Conservation (phyloP, 1,140 invertebrate species). For the Leptinotarsa undecemlineata region DNA sequence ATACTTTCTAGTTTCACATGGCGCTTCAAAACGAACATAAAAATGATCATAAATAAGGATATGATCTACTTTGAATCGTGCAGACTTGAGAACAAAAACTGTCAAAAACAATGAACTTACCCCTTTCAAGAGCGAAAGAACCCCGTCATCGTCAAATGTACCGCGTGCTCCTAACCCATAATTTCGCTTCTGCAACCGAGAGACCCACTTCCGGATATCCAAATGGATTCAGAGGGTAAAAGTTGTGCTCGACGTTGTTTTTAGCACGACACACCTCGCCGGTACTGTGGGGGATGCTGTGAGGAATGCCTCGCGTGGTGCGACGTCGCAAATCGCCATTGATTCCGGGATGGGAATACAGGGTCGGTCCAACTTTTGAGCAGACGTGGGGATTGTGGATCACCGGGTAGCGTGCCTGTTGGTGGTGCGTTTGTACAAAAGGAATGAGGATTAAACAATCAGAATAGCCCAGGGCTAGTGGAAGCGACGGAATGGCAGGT, state of each 20-base stretch:
- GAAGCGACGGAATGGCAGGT: too few species aligned
- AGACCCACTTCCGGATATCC: constrained; percentile 1
- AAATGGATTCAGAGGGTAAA: not conserved
- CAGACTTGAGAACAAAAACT: not conserved
- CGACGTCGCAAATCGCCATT: constrained; percentile 40
- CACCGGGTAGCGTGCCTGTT: not conserved
- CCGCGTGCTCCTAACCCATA: constrained; percentile 16
- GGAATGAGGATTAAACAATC: not conserved
- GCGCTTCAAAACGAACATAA: too few species aligned
- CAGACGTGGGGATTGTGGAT: not conserved
- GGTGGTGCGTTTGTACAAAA: not conserved
- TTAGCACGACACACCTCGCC: constrained; percentile 37
- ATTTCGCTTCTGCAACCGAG: not conserved
- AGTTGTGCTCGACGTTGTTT: constrained; percentile 19
- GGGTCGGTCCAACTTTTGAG: not conserved
- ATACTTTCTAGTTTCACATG: too few species aligned
- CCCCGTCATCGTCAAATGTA: not conserved
- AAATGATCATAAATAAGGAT: too few species aligned
- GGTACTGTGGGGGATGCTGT: constrained; percentile 34
- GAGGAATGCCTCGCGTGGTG: constrained; percentile 28
- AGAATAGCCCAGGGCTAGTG: too few species aligned
- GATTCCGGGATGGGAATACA: constrained; percentile 33
- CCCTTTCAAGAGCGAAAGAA: not conserved
- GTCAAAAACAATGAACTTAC: not conserved
- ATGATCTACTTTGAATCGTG: not conserved